Conservation (phyloP, 2,888 invertebrate genomes). For the Dryadula phaetusa region DNA sequence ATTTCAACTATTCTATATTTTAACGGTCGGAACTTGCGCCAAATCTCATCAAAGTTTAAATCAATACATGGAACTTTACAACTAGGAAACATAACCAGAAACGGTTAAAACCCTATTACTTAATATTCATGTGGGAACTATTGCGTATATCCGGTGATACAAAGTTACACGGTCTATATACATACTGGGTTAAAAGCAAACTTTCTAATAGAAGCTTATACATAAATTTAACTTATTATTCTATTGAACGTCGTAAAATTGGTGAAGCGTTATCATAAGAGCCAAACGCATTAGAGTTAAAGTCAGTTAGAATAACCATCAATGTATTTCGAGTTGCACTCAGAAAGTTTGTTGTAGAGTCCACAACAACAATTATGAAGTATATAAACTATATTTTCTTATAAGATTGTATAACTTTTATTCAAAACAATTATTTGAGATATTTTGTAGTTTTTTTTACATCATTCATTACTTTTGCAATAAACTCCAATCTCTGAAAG, state of each 20-base stretch:
- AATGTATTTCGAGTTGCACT: slow-evolving; percentile 36
- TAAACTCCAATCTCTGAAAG: no score
- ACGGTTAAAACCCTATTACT: slow-evolving; percentile 1
- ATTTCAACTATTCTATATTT: background rate
- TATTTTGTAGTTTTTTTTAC: no score
- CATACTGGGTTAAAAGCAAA: slow-evolving; percentile 33
- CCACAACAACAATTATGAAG: background rate
- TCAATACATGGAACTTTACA: background rate
- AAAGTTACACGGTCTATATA: slow-evolving; percentile 14
- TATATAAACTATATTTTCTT: background rate
- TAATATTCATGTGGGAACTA: slow-evolving; percentile 21
- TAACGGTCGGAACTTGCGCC: background rate
- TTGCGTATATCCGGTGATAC: slow-evolving; percentile 7
- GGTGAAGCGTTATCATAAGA: slow-evolving; percentile 21
- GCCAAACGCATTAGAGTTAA: slow-evolving; percentile 32
- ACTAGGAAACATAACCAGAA: slow-evolving; percentile 6
- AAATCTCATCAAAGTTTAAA: slow-evolving; percentile 3
- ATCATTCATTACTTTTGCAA: no score
- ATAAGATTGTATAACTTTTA: no score
- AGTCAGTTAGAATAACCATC: slow-evolving; percentile 39
- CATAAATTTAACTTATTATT: slow-evolving; percentile 28
- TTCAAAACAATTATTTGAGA: no score
- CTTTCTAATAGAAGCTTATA: slow-evolving; percentile 22
- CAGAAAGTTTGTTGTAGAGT: slow-evolving; percentile 13
- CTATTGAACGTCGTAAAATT: slow-evolving; percentile 23